These are phyloP conservation scores for Malacoraja senta DNA, from an alignment of 2,797 vertebrate species.

Conservation along the genomic window DNA sequence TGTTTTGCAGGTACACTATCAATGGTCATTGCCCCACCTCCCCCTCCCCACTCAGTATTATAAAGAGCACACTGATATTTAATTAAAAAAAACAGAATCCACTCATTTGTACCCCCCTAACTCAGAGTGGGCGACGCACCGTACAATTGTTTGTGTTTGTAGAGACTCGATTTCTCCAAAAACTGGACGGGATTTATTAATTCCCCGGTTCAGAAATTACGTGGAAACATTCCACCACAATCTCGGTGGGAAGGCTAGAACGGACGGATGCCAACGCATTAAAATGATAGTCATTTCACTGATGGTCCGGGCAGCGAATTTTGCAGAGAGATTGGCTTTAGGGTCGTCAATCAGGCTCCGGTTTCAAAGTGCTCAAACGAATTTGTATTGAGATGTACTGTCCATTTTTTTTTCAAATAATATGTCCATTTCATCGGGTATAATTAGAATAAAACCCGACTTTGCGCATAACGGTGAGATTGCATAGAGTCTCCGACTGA, in stretches of 20 bases:
- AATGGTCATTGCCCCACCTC: background rate
- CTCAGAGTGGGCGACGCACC: background rate
- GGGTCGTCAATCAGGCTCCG: background rate
- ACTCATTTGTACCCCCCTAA: background rate
- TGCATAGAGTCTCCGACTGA: background rate
- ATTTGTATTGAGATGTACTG: background rate
- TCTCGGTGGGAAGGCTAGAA: background rate
- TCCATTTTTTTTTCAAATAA: no score
- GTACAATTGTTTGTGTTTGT: background rate
- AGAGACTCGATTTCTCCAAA: background rate
- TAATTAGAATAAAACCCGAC: background rate
- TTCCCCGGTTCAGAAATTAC: background rate
- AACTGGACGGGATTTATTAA: background rate
- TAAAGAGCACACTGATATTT: constrained; percentile 14
- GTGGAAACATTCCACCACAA: background rate
- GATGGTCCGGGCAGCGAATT: background rate
- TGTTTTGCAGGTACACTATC: background rate
- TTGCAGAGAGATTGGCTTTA: background rate
- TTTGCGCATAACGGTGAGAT: background rate
- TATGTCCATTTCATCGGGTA: background rate
- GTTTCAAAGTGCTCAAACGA: no score
- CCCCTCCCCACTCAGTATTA: background rate
- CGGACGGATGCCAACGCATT: background rate
- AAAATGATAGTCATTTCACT: background rate
- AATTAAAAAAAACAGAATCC: background rate